These are phyloP conservation scores for Drosophila pseudotalamancana DNA, from an alignment of 2,888 invertebrate species.

Conservation along the genomic window DNA sequence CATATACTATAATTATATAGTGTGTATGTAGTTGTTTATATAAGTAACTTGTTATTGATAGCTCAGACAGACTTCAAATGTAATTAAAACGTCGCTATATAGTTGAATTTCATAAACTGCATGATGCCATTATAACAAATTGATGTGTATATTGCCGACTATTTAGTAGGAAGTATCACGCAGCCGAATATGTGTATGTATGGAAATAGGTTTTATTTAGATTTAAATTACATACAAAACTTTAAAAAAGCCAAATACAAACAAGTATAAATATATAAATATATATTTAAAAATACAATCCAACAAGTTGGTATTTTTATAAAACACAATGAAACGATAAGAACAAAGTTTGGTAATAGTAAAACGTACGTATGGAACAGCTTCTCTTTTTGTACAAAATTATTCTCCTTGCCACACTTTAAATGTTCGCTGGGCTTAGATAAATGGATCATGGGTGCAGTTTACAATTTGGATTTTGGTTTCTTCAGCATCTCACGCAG, in stretches of 20 bases:
- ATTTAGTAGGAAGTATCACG: constrained; percentile 15
- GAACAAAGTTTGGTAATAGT: constrained; percentile 66
- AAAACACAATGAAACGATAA: constrained; percentile 53
- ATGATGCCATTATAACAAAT: constrained; percentile 22
- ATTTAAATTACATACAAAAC: constrained; percentile 60
- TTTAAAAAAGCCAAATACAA: constrained; percentile 65
- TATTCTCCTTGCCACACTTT: not conserved
- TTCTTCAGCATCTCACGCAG: constrained; percentile 81
- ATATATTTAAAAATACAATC: constrained; percentile 48
- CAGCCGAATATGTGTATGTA: constrained; percentile 25
- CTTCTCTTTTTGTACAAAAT: constrained; percentile 52
- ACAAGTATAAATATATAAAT: constrained; percentile 33
- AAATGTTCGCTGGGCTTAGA: not conserved
- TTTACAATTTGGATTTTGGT: constrained; percentile 83
- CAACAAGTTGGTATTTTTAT: constrained; percentile 74
- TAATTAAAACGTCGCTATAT: constrained; percentile 29
- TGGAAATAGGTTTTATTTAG: constrained; percentile 74
- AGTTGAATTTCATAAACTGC: constrained; percentile 25
- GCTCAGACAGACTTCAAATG: constrained; percentile 50
- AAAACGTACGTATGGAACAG: constrained; percentile 59
- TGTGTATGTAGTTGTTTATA: constrained; percentile 69
- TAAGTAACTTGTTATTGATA: constrained; percentile 75
- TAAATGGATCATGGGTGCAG: not conserved
- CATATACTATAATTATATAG: constrained; percentile 17
- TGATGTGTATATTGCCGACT: constrained; percentile 40